These are phyloP conservation scores for Trichosurus vulpecula DNA, from an alignment of 2,797 vertebrate genomes.

Conservation along the genomic window DNA sequence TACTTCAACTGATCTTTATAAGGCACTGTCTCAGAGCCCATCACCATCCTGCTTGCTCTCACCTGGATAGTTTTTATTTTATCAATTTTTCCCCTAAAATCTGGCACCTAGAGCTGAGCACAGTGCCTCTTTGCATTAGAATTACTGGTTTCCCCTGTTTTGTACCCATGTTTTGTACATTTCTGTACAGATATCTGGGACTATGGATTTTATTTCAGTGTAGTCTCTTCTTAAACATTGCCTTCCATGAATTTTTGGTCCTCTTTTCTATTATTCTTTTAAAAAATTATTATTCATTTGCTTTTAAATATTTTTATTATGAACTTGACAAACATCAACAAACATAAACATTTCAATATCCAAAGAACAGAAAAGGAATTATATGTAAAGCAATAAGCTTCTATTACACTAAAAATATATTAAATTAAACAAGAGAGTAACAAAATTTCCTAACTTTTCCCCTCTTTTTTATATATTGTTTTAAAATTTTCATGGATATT, in stretches of 20 bases:
- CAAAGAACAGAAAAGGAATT: not conserved
- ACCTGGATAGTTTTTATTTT: not conserved
- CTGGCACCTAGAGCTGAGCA: not conserved
- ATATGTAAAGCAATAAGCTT: not conserved
- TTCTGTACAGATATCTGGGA: not conserved
- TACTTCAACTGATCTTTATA: not conserved
- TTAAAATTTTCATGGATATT: not conserved
- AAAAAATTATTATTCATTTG: not conserved
- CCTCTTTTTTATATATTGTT: not conserved
- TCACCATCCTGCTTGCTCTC: not conserved
- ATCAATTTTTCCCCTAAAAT: not conserved
- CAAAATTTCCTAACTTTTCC: not conserved
- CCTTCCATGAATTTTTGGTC: not conserved
- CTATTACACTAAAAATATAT: not conserved
- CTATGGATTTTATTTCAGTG: not conserved
- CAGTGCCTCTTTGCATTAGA: not conserved
- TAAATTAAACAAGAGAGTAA: not conserved
- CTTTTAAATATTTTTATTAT: not conserved
- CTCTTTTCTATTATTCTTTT: not conserved
- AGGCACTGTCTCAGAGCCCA: not conserved
- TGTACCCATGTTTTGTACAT: not conserved
- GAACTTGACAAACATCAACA: not conserved
- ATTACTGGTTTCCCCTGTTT: not conserved
- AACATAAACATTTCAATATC: not conserved
- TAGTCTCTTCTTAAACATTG: not conserved